A percentile compares a stretch with the other conserved stretches of the same genome.
Evolutionary conservation across 2,113 vertebrate genomes (phyloP).

Genomic region (Corythoichthys haematopterus): DNA sequence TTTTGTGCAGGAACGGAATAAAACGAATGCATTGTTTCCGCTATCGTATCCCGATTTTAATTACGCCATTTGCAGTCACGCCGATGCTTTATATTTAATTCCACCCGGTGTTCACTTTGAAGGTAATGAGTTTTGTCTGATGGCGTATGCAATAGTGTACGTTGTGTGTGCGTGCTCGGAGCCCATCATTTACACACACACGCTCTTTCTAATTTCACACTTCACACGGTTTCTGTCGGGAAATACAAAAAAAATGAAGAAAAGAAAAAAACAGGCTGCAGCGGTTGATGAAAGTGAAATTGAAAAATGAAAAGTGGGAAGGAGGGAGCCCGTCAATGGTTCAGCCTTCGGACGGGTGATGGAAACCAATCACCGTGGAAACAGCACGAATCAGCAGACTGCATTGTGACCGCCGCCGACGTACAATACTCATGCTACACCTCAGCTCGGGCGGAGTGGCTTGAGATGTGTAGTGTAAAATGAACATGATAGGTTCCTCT

Average conservation of each 20-base stretch:
- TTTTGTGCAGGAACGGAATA: background rate
- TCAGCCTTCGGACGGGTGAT: conserved; percentile 50
- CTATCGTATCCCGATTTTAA: conserved; percentile 40
- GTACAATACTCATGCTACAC: background rate
- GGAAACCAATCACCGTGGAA: conserved; percentile 71
- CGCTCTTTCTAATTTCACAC: conserved; percentile 73
- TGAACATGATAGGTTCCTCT: conserved; percentile 62
- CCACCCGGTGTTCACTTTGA: conserved; percentile 46
- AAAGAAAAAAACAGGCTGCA: conserved; percentile 36
- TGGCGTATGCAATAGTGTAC: conserved; percentile 49
- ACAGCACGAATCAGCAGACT: conserved; percentile 60
- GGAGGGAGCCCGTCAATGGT: conserved; percentile 53
- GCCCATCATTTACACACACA: conserved; percentile 1
- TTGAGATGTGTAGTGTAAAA: conserved; percentile 54
- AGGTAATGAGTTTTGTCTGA: conserved; percentile 56
- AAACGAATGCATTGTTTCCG: conserved; percentile 4
- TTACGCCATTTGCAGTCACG: conserved; percentile 43
- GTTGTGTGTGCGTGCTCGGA: background rate
- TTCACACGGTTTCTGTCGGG: conserved; percentile 65
- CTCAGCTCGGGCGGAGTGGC: conserved; percentile 34
- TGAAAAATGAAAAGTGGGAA: conserved; percentile 67
- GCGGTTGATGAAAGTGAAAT: conserved; percentile 66
- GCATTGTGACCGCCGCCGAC: conserved; percentile 17
- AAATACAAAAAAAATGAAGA: conserved; percentile 59
- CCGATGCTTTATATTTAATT: conserved; percentile 32